Evolutionary conservation across 1,140 invertebrate species (phyloP).

Genomic region (Pseudomyrmex dendroicus): DNA sequence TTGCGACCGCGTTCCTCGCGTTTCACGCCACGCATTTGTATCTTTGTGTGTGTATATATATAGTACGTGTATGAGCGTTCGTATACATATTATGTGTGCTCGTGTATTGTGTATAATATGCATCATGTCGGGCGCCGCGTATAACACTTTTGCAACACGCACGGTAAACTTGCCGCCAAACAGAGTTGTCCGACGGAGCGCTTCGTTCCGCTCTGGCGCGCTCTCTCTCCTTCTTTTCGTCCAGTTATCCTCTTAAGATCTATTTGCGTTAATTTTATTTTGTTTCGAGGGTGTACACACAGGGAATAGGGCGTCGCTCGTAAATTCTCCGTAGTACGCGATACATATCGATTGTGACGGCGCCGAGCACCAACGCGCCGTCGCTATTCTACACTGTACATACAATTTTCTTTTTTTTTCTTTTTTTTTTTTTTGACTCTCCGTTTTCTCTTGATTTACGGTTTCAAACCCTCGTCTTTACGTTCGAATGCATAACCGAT

Average conservation of each 20-base stretch:
- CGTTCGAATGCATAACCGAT: slow-evolving; percentile 12
- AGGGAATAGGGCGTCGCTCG: slow-evolving; percentile 29
- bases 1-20: slow-evolving; percentile 26
- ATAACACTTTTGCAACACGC: slow-evolving; percentile 51
- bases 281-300: slow-evolving; percentile 53
- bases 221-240: slow-evolving; percentile 18
- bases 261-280: slow-evolving; percentile 59
- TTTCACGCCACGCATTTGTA: slow-evolving; percentile 48
- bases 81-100: slow-evolving; percentile 40
- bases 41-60: slow-evolving; percentile 26
- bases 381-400: slow-evolving; percentile 71
- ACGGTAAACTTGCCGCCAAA: slow-evolving; percentile 49
- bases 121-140: slow-evolving; percentile 26
- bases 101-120: slow-evolving; percentile 33
- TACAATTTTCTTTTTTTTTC: slow-evolving; percentile 10
- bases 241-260: slow-evolving; percentile 60
- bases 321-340: neutral
- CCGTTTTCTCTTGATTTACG: too few species aligned
- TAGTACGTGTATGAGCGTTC: slow-evolving; percentile 38
- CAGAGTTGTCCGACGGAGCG: slow-evolving; percentile 15
- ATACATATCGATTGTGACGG: slow-evolving; percentile 50
- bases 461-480: too few species aligned
- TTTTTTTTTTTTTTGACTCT: neutral
- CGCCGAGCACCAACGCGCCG: slow-evolving; percentile 1
- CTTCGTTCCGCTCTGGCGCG: slow-evolving; percentile 36